Percentiles rank a stretch among this genome's conserved stretches.
Conservation (phyloP, 2,888 invertebrate species). For the Cerastis rubricosa region DNA sequence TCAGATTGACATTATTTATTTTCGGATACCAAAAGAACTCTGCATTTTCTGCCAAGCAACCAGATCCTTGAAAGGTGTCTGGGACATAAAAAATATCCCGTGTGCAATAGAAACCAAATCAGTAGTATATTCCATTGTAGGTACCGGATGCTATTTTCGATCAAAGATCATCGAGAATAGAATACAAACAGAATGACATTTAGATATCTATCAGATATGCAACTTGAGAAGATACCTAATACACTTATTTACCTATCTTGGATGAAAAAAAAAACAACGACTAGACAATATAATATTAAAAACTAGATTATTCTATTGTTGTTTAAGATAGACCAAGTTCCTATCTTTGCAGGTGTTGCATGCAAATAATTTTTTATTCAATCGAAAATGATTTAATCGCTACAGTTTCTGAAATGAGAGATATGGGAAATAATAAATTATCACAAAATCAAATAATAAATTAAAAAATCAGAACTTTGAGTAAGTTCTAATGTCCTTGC, state of each 20-base stretch:
- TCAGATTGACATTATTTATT: background rate
- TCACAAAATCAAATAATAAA: background rate
- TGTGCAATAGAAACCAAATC: conserved; percentile 2
- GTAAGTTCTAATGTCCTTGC: conserved; percentile 39
- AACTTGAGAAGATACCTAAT: background rate
- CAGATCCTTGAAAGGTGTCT: background rate
- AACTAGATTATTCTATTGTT: conserved; percentile 2
- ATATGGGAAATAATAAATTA: background rate
- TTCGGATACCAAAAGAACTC: background rate
- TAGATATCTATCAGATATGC: background rate
- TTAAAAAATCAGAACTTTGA: background rate
- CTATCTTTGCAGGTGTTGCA: background rate
- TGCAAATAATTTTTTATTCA: background rate
- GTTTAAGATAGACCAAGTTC: background rate
- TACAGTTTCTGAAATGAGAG: background rate
- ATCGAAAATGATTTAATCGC: background rate
- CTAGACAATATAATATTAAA: background rate
- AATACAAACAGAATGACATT: conserved; percentile 8
- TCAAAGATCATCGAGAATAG: background rate
- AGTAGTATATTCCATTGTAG: conserved; percentile 5
- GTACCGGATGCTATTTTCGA: conserved; percentile 9
- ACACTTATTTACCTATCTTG: background rate
- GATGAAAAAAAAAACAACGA: background rate
- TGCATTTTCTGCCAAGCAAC: background rate
- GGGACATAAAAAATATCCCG: background rate